Conservation (phyloP, 2,797 vertebrate genomes). For the Falco novaeseelandiae region DNA sequence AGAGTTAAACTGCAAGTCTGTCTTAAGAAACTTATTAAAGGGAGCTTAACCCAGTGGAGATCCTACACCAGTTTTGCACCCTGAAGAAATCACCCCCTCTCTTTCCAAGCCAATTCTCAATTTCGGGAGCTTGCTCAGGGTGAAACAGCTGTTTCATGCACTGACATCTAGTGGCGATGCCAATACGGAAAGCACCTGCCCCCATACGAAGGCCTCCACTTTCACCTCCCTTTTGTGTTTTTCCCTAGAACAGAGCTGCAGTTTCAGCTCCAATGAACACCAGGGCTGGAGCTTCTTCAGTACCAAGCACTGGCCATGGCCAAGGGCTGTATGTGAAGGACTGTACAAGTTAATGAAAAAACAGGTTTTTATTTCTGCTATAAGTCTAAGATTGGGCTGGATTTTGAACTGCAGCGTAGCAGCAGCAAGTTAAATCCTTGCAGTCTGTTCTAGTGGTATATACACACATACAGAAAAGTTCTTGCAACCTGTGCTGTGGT, state of each 20-base stretch:
- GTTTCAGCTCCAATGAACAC: not conserved
- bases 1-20: not conserved
- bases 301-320: fast-evolving
- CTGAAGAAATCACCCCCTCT: not conserved
- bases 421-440: not conserved
- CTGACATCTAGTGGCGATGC: constrained; percentile 67
- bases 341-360: not conserved
- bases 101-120: not conserved
- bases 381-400: not conserved
- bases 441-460: not conserved
- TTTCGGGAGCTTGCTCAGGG: fast-evolving
- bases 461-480: not conserved
- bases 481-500: not conserved
- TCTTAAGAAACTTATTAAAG: not conserved
- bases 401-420: not conserved
- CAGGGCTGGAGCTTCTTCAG: not conserved
- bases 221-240: not conserved
- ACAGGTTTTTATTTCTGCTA: not conserved
- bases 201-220: fast-evolving
- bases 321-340: not conserved
- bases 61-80: not conserved
- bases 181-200: fast-evolving
- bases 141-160: not conserved
- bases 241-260: not conserved
- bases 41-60: not conserved